Evolutionary conservation across 2,888 invertebrate species (phyloP), one percentile per base, ranked within the genome.

Genomic region (Napeogenes sylphis): DNA sequence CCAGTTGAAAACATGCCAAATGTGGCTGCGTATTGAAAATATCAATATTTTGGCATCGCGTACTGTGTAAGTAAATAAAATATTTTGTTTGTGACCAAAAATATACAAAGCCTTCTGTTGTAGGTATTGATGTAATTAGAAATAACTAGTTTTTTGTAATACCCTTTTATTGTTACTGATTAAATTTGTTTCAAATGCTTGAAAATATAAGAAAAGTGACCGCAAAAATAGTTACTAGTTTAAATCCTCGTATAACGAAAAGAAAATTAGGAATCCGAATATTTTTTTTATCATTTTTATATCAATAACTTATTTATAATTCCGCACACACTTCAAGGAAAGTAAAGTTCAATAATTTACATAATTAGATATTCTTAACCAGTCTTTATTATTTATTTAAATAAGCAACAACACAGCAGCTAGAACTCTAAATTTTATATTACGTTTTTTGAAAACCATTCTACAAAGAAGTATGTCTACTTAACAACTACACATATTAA

Each of bases 351-450:
- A 70, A 73, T 74, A 82, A 82, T 80, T 82, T 78, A 21, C 21
- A 21, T 21, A 79, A 79, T 83, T 81, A 79, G 76, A 82, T 79
- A 82, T 79, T 66, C 76, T 81, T 81, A 78, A 79, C 82, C 87
- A 88, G 87, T 87, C 87, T 87, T 87, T 76, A 75, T 72, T 75
- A 76, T 80, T 86, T 66, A 67, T 61, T 66, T 53, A 59, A 70
- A 65, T 66, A 59, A 68, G 61, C 63, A 60, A 68, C 61, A 57
- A 65, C 57, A 62, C 54, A 66, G 58, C 57, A 62, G 45, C 56
- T 8, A 45, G 8, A 45, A 51, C 61, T 30, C 56, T 54, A 53
- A 32, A 69, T 68, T 64, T 71, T 69, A 69, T 68, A 55, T 57
- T 38, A 42, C 3, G 42, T 35, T 42, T 42, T 42, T 42, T 2